These are phyloP conservation scores for Sebastes fasciatus DNA, from an alignment of 2,113 vertebrate genomes.

Conservation along the genomic window DNA sequence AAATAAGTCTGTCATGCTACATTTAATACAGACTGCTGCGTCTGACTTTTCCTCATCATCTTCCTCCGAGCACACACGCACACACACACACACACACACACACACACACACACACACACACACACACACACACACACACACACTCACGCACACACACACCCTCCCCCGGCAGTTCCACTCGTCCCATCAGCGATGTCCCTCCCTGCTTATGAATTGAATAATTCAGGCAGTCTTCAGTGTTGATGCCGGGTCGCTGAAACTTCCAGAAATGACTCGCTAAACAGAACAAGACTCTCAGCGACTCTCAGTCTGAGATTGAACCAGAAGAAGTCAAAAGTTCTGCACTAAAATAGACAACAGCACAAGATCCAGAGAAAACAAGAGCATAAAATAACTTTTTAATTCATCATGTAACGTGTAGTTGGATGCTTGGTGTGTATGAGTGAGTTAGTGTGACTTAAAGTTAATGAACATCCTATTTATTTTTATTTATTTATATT, in stretches of 20 bases:
- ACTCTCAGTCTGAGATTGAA: background rate
- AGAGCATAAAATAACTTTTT: background rate
- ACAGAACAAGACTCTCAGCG: background rate
- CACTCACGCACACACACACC: background rate
- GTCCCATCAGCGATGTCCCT: conserved; percentile 40
- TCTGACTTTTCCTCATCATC: conserved; percentile 21
- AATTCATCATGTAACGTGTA: no score
- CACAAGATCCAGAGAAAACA: background rate
- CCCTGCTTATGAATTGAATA: conserved; percentile 49
- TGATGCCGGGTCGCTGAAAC: conserved; percentile 15
- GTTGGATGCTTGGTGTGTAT: background rate
- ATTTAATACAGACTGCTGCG: conserved; percentile 53
- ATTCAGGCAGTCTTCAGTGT: conserved; percentile 41
- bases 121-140: no score
- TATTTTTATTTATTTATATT: no score
- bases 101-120: background rate
- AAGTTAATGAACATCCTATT: background rate
- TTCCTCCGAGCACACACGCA: background rate
- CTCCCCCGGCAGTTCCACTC: background rate
- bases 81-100: background rate
- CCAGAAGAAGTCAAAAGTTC: background rate
- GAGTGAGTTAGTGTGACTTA: background rate
- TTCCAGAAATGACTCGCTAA: background rate
- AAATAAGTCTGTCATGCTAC: conserved; percentile 36
- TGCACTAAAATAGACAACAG: background rate